A percentile compares a stretch with the other conserved stretches of the same genome.
phyloP scores from a whole-genome alignment of 2,888 invertebrate species.

The Agriopis marginaria region DNA sequence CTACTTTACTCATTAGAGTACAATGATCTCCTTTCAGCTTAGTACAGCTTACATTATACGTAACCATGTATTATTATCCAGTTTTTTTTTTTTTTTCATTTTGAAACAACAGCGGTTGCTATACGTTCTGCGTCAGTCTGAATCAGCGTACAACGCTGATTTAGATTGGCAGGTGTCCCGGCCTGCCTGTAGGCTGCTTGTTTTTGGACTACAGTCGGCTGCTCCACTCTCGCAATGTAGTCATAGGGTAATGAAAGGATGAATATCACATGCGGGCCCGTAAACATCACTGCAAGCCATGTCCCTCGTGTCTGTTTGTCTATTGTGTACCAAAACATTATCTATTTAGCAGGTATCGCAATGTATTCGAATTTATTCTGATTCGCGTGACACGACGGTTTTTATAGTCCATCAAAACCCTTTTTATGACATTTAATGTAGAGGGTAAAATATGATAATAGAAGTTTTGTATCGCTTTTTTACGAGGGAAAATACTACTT shows the following conservation, averaged over 20 bases:
- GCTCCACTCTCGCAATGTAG: conserved; percentile 42
- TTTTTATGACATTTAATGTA: conserved; percentile 36
- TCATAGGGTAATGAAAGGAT: conserved; percentile 54
- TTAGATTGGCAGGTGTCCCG: conserved; percentile 28
- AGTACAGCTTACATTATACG: no score
- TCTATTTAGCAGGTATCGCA: conserved; percentile 35
- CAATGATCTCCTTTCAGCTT: no score
- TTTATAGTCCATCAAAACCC: conserved; percentile 33
- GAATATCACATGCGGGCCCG: conserved; percentile 59
- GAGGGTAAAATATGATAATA: conserved; percentile 36
- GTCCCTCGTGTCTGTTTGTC: conserved; percentile 41
- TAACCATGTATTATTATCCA: not conserved
- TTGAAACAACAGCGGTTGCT: not conserved
- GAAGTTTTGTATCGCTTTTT: conserved; percentile 28
- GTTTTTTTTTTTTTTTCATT: conserved; percentile 1
- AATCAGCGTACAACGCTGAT: conserved; percentile 14
- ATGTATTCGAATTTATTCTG: conserved; percentile 25
- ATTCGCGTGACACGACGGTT: conserved; percentile 30
- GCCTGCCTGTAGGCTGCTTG: conserved; percentile 35
- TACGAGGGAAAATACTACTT: conserved; percentile 35
- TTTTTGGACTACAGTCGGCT: conserved; percentile 32
- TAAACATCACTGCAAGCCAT: conserved; percentile 47
- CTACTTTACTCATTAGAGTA: no score
- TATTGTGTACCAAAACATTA: conserved; percentile 41
- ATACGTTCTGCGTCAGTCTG: not conserved